Base-by-base conservation (phyloP, 2,797 vertebrate genomes). In the Gymnoscopelus microlampas region DNA sequence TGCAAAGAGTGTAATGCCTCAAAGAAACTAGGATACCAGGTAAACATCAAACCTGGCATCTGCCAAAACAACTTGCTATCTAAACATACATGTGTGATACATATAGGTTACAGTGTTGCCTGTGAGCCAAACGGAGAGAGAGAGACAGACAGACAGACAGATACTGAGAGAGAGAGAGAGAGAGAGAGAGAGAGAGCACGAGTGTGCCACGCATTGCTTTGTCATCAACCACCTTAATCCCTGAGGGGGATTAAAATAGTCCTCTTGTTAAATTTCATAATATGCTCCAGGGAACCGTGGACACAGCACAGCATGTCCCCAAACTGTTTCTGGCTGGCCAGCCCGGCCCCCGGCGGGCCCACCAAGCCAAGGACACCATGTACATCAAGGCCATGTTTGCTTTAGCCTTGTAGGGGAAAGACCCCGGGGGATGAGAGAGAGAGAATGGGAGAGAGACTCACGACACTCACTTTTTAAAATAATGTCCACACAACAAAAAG, bases 341-440 rank as follows among this genome's bases (percentile, higher is more conserved):
- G 75, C 71, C 57, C 76, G 67, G 54, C 63, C 70, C 63, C 82
- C 9, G 5, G 39, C 9, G 9, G 39, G 39, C 39, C 39, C 39
- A 44, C 39, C 39, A 44, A 44, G 81, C 88, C 90, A 91, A 90
- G 90, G 88, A 89, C 89, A 86, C 78, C 76, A 77, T 44, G 39
- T 44, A 2, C 74, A 79, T 85, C 53, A 74, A 87, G 76, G 73
- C 74, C 71, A 78, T 83, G 82, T 83, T 83, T 81, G 85, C 80
- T 76, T 80, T 84, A 70, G 76, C 90, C 90, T 86, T 91, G 86
- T 90, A 91, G 86, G 90, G 92, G 1, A 84, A 73, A 80, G 74
- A 81, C 62, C 53, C 67, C 78, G 68, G 67, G 66, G 66, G 53
- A 58, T 44, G 53, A 13, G 49, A 10, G 35, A 11, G 12, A 32